Percentiles rank a stretch among this genome's conserved stretches.
phyloP scores from a whole-genome alignment of 2,888 invertebrate species.

The Nasonia oneida region DNA sequence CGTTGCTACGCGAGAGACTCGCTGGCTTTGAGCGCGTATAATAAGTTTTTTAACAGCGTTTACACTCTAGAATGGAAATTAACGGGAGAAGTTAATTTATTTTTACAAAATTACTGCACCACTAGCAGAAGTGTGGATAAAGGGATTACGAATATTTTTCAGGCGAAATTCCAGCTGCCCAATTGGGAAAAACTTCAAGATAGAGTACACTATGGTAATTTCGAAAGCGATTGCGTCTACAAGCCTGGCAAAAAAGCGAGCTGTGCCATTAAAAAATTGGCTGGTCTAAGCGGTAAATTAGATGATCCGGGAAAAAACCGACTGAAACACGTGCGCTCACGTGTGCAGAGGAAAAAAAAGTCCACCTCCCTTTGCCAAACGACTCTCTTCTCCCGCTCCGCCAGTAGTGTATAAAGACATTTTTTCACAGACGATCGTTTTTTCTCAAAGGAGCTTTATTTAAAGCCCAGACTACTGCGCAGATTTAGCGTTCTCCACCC shows the following conservation, averaged over 20 bases:
- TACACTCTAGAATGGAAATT: neutral
- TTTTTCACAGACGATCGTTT: slow-evolving; percentile 1
- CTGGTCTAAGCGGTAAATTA: slow-evolving; percentile 13
- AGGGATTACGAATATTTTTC: neutral
- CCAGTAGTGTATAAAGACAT: neutral
- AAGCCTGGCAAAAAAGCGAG: neutral
- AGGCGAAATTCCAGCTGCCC: neutral
- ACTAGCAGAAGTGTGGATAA: neutral
- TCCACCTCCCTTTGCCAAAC: neutral
- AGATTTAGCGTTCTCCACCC: neutral
- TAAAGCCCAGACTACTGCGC: neutral
- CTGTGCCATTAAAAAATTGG: neutral
- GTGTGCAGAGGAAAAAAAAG: neutral
- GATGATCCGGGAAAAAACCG: neutral
- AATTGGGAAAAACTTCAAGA: neutral
- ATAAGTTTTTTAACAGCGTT: neutral
- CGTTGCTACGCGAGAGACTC: neutral
- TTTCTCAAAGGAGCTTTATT: slow-evolving; percentile 17
- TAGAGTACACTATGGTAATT: neutral
- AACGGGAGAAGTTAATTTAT: neutral
- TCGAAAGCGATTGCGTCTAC: neutral
- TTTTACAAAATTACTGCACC: neutral
- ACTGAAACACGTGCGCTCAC: neutral
- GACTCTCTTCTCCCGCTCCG: neutral
- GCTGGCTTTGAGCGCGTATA: neutral